Conservation (phyloP, 2,113 vertebrate genomes). For the Erythrocebus patas region DNA sequence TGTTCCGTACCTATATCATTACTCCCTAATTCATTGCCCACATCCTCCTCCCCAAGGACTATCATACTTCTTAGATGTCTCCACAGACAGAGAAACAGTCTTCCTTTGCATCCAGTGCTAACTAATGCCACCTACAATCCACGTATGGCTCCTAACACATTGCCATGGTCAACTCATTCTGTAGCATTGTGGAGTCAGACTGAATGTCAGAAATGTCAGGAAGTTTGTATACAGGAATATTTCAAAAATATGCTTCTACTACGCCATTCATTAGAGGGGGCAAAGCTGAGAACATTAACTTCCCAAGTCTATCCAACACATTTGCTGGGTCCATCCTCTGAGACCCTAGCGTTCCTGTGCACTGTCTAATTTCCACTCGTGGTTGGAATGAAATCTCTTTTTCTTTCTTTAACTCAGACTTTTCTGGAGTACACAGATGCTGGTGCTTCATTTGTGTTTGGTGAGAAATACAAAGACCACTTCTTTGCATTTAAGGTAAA, state of each 20-base stretch:
- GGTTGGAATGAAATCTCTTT: not conserved
- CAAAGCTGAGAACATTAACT: not conserved
- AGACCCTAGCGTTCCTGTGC: not conserved
- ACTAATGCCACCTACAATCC: not conserved
- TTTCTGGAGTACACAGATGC: conserved; percentile 86
- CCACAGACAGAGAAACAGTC: not conserved
- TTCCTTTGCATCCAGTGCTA: not conserved
- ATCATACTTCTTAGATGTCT: not conserved
- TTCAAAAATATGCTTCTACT: not conserved
- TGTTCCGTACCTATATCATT: not conserved
- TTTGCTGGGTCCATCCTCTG: not conserved
- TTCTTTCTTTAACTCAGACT: conserved; percentile 74
- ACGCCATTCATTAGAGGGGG: not conserved
- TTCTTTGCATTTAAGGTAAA: conserved; percentile 92
- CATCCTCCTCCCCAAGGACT: not conserved
- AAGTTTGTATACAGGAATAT: not conserved
- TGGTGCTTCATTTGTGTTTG: conserved; percentile 90
- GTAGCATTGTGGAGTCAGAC: not conserved
- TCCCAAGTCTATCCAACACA: not conserved
- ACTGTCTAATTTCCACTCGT: not conserved
- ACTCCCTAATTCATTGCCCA: not conserved
- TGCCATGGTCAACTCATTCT: not conserved
- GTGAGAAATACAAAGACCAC: conserved; percentile 86
- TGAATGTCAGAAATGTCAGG: not conserved
- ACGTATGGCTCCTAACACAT: not conserved